Conservation (phyloP, 2,113 vertebrate genomes). For the Protomyctophum bolini region DNA sequence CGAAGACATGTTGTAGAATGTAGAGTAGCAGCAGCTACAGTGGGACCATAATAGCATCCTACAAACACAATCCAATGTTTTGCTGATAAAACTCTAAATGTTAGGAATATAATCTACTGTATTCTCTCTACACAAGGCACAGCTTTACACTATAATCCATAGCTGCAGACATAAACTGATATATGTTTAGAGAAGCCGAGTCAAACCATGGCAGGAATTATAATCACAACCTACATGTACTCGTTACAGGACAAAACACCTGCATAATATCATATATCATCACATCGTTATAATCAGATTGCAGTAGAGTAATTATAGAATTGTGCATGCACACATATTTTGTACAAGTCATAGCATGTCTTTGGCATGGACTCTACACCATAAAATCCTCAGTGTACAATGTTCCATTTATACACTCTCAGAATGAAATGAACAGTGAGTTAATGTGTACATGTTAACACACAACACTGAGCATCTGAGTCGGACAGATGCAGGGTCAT, state of each 20-base stretch:
- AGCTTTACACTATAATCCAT: slow-evolving; percentile 12
- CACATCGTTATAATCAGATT: too few species aligned
- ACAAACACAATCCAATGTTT: slow-evolving; percentile 14
- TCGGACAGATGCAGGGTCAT: slow-evolving; percentile 10
- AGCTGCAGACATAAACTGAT: slow-evolving; percentile 12
- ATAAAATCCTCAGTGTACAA: too few species aligned
- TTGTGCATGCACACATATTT: too few species aligned
- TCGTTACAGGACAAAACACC: neutral
- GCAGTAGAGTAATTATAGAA: too few species aligned
- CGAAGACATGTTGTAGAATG: slow-evolving; percentile 24
- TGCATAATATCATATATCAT: too few species aligned
- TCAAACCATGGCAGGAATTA: slow-evolving; percentile 14
- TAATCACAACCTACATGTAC: neutral
- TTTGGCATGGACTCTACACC: too few species aligned
- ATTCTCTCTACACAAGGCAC: slow-evolving; percentile 11
- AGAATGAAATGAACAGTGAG: neutral
- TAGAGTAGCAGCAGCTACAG: slow-evolving; percentile 8
- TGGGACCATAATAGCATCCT: slow-evolving; percentile 29
- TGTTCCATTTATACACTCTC: neutral
- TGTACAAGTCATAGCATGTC: too few species aligned
- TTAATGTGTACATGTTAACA: neutral
- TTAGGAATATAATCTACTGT: slow-evolving; percentile 10
- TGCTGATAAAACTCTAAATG: slow-evolving; percentile 11
- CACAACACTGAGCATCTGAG: too few species aligned
- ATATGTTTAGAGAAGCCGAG: slow-evolving; percentile 1